Evolutionary conservation across 2,797 vertebrate species (phyloP), one percentile per base, ranked within the genome.

Genomic region (Sorex maritimensis): DNA sequence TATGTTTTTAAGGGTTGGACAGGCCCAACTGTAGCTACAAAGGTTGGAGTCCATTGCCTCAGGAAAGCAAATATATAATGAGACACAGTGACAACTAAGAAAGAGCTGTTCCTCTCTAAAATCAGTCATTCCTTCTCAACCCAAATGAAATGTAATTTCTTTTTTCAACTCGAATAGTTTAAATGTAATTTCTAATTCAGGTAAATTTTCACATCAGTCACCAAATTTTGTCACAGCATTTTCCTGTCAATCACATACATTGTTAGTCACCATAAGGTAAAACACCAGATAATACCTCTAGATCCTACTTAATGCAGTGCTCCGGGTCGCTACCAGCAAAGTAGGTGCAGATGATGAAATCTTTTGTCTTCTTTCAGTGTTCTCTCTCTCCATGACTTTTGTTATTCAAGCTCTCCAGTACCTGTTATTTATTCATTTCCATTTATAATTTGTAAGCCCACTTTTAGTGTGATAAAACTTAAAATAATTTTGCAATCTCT

Each of bases 241-340:
- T 52, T 46, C 28, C 19, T 55, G 4, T 72, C n/a, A 49, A 65
- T 8, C 81, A 17, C 34, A 71, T 5, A 15, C 11, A 26, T 15
- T 92, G 67, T 9, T n/a, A 67, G 8, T 77, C 19, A 87, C 23
- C 11, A 73, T 72, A 92, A 88, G 28, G 26, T 46, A 21, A 94
- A 63, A 41, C n/a, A 78, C 23, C 13, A 74, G 55, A 46, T 88
- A 58, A 3, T 13, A 68, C 34, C n/a, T 78, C 26, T 61, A 7
- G 28, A 61, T 80, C 14, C 52, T 49, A 61, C 58, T 86, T 79
- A 90, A 26, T 12, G 34, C 30, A 88, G 67, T 30, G 65, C 17
- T 52, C 38, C 23, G 41, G 28, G 19, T 24, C 41, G 41, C 90
- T 72, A 30, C 24, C 6, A 61, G 63, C 46, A 23, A 77, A 73